phyloP scores from a whole-genome alignment of 2,113 vertebrate species.

The Ailuropoda melanoleuca region DNA sequence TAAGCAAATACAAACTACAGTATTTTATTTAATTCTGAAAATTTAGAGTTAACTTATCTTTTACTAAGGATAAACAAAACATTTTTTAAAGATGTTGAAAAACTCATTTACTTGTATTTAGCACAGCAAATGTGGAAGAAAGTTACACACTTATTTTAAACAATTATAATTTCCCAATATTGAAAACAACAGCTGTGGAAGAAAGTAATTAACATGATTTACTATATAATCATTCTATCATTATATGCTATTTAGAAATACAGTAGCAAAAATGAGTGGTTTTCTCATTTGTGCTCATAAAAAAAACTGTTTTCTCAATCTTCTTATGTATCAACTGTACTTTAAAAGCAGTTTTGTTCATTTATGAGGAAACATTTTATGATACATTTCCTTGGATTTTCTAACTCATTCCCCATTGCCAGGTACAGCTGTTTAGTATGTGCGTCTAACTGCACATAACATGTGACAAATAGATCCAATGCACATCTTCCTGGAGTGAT shows the following conservation, averaged over 20 bases:
- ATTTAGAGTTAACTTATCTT: constrained; percentile 40
- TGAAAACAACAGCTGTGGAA: constrained; percentile 73
- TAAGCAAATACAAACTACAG: neutral
- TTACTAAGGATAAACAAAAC: constrained; percentile 46
- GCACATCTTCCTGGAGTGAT: constrained; percentile 29
- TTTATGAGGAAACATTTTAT: constrained; percentile 41
- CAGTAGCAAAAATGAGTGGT: constrained; percentile 6
- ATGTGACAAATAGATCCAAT: neutral
- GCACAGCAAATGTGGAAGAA: constrained; percentile 49
- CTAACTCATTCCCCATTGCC: neutral
- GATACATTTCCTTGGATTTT: neutral
- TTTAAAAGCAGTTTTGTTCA: constrained; percentile 16
- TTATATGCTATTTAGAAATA: constrained; percentile 70
- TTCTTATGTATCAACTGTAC: constrained; percentile 23
- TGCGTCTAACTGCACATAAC: neutral
- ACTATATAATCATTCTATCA: constrained; percentile 70
- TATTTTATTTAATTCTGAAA: constrained; percentile 61
- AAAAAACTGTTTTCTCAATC: constrained; percentile 35
- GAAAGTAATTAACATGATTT: constrained; percentile 72
- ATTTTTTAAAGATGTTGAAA: constrained; percentile 31
- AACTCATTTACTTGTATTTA: constrained; percentile 64
- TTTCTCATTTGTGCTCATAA: constrained; percentile 38
- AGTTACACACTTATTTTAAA: constrained; percentile 69
- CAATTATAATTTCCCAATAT: constrained; percentile 68
- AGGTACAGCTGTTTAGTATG: neutral